phyloP scores from a whole-genome alignment of 2,888 invertebrate genomes.

The Andrena chrysosceles region DNA sequence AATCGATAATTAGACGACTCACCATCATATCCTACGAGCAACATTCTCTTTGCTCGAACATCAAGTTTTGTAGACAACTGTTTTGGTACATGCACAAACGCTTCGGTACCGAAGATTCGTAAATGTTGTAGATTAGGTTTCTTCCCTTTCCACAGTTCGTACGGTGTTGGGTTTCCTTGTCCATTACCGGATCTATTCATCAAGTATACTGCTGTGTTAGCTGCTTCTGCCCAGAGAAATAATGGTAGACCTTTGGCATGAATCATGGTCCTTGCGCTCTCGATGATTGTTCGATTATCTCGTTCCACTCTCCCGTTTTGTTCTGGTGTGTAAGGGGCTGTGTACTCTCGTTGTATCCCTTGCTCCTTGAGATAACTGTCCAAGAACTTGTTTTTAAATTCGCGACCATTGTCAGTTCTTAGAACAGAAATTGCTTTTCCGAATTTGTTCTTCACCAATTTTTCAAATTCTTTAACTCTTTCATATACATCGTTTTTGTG shows the following conservation, averaged over 20 bases:
- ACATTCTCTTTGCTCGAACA: neutral
- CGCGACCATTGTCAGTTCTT: neutral
- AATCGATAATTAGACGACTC: neutral
- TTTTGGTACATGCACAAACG: neutral
- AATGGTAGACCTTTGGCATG: too few species aligned
- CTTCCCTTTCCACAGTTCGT: neutral
- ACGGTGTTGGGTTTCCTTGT: neutral
- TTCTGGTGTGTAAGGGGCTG: too few species aligned
- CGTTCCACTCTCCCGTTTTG: too few species aligned
- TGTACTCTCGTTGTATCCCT: neutral
- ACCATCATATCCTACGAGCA: neutral
- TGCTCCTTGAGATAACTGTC: neutral
- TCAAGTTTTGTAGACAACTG: neutral
- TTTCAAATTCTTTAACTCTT: neutral
- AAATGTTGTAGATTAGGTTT: neutral
- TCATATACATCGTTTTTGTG: neutral
- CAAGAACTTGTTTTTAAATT: neutral
- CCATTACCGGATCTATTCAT: neutral
- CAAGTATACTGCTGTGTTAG: neutral
- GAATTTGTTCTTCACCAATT: neutral
- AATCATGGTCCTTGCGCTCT: neutral
- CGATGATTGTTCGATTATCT: too few species aligned
- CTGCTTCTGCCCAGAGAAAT: neutral
- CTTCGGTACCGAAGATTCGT: neutral
- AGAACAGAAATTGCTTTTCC: neutral